phyloP scores from a whole-genome alignment of 2,888 invertebrate genomes.

The Tortricodes alternella region DNA sequence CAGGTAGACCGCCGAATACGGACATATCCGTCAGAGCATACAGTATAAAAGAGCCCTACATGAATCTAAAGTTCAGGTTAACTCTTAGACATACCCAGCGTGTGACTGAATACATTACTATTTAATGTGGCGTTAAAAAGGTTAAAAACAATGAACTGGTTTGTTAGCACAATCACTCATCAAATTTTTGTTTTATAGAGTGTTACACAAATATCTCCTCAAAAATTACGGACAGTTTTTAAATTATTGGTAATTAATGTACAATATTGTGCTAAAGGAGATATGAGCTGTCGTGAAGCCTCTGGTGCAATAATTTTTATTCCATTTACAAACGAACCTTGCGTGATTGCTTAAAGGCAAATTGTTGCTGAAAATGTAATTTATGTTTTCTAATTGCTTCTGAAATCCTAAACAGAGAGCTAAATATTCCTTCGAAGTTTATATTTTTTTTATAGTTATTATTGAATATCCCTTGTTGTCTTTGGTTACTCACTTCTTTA shows the following conservation, averaged over 20 bases:
- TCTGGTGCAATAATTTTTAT: slow-evolving; percentile 43
- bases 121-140: too few relatives aligned
- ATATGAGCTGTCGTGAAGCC: slow-evolving; percentile 49
- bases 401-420: slow-evolving; percentile 48
- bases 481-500: slow-evolving; percentile 69
- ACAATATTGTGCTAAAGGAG: slow-evolving; percentile 5
- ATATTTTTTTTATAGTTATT: slow-evolving; percentile 35
- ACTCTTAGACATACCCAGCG: background rate
- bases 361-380: slow-evolving; percentile 40
- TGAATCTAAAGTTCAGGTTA: too few relatives aligned
- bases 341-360: slow-evolving; percentile 38
- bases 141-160: too few relatives aligned
- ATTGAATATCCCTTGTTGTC: slow-evolving; percentile 34
- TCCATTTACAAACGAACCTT: slow-evolving; percentile 54
- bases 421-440: slow-evolving; percentile 48
- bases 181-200: too few relatives aligned
- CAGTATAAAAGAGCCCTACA: too few relatives aligned
- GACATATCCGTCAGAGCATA: too few relatives aligned
- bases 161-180: slow-evolving; percentile 18
- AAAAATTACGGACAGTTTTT: background rate
- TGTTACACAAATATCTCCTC: too few relatives aligned
- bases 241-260: background rate
- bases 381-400: slow-evolving; percentile 38
- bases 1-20: too few relatives aligned
- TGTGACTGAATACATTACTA: too few relatives aligned